Evolutionary conservation across 2,797 vertebrate genomes (phyloP), one percentile per base, ranked within the genome.

Genomic region (Psittacula echo): DNA sequence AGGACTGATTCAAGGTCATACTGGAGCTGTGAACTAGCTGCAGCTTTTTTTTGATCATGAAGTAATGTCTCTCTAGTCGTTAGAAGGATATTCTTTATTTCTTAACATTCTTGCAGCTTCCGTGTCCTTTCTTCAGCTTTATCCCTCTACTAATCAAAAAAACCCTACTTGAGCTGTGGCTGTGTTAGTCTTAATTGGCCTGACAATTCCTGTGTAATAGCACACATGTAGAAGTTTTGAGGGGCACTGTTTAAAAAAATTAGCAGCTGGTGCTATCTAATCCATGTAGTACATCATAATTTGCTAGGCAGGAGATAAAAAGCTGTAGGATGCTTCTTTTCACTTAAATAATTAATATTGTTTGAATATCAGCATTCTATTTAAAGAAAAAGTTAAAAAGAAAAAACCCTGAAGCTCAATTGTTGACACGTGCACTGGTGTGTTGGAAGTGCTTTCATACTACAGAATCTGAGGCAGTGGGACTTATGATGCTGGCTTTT

Each of bases 341-440:
- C 79, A 90, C 51, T 54, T 30, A 51, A 85, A 48, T 93, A 91
- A 90, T 94, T 92, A 86, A 86, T 96, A 85, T 91, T 71, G 18
- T 94, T 92, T 95, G 85, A 90, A 64, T 92, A 93, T 88, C 34
- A 84, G 62, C 56, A 47, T 81, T 84, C 37, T 83, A 74, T 85
- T 93, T 79, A 68, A 76, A 51, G 41, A 9, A 48, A 80, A 85
- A 89, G 66, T 85, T 8, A 53, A 71, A 37, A 60, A n/a, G 5
- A 13, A 56, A n/a, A 65, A n/a, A 3, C 30, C 37, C 22, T 67
- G 41, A 84, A 93, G 51, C 83, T 90, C 32, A 73, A 3, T 70
- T 96, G 83, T 74, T 89, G 77, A 88, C 78, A 65, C 80, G 26
- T 65, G 0, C 5, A 64, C 50, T 70, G 53, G 50, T 79, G 53